Conservation (phyloP, 2,113 vertebrate species). For the Brienomyrus longianalis region DNA sequence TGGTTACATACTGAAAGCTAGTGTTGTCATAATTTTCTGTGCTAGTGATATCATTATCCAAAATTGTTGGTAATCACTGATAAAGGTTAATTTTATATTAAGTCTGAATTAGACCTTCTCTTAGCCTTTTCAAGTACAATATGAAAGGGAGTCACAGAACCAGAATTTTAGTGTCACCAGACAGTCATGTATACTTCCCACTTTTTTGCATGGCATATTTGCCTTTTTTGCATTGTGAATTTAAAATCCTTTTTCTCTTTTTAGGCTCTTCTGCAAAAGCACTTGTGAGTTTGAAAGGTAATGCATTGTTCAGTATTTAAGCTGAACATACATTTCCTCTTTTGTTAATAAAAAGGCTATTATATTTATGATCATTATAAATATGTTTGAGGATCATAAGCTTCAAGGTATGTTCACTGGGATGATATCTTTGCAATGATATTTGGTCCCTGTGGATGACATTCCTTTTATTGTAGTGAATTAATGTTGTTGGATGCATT, state of each 20-base stretch:
- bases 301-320: constrained; percentile 11
- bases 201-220: background rate
- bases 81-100: background rate
- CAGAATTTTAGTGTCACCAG: background rate
- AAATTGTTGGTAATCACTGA: background rate
- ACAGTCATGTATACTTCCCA: background rate
- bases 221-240: background rate
- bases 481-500: background rate
- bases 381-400: background rate
- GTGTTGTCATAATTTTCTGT: background rate
- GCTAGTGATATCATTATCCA: background rate
- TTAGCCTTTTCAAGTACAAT: background rate
- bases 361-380: background rate
- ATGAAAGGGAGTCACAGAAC: background rate
- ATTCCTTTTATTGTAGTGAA: background rate
- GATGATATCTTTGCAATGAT: background rate
- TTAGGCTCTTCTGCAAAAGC: constrained; percentile 96
- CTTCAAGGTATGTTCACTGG: background rate
- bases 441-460: background rate
- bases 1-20: background rate
- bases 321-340: background rate
- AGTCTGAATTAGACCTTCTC: background rate
- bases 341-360: background rate
- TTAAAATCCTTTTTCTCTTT: constrained; percentile 22
- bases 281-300: constrained; percentile 97